Percentiles rank a stretch among this genome's conserved stretches.
Evolutionary conservation across 2,888 invertebrate genomes (phyloP).

Genomic region (Meliscaeva auricollis): DNA sequence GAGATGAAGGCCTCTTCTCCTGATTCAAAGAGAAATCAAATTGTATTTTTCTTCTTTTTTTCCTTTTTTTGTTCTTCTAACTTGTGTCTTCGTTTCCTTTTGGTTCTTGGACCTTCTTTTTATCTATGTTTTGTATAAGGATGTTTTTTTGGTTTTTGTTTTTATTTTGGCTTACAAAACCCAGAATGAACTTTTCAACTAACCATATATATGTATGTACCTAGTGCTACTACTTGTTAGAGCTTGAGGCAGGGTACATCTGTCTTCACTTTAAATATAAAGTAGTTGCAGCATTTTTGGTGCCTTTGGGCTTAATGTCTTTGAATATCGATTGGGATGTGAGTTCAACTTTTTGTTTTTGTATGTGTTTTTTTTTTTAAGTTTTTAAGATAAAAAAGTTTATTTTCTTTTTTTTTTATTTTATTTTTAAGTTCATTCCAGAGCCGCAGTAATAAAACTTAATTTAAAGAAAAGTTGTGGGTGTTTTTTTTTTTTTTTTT

Average conservation of each 20-base stretch:
- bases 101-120: neutral
- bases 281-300: slow-evolving; percentile 55
- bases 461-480: slow-evolving; percentile 21
- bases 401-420: neutral
- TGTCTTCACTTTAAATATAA: slow-evolving; percentile 47
- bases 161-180: slow-evolving; percentile 27
- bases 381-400: slow-evolving; percentile 15
- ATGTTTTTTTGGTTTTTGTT: slow-evolving; percentile 32
- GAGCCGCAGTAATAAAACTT: slow-evolving; percentile 53
- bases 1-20: neutral
- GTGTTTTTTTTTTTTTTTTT: slow-evolving; percentile 1
- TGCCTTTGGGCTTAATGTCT: slow-evolving; percentile 55
- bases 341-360: slow-evolving; percentile 10
- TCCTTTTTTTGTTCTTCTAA: neutral
- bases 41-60: neutral
- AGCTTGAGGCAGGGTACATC: slow-evolving; percentile 34
- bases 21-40: slow-evolving; percentile 46
- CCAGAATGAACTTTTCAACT: slow-evolving; percentile 34
- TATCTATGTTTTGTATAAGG: neutral
- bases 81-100: neutral
- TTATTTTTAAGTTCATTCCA: slow-evolving; percentile 6
- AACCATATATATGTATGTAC: neutral
- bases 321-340: slow-evolving; percentile 55
- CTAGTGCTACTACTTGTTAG: neutral
- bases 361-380: neutral